Conservation (phyloP, 2,888 invertebrate genomes). For the Trimorus sp. region DNA sequence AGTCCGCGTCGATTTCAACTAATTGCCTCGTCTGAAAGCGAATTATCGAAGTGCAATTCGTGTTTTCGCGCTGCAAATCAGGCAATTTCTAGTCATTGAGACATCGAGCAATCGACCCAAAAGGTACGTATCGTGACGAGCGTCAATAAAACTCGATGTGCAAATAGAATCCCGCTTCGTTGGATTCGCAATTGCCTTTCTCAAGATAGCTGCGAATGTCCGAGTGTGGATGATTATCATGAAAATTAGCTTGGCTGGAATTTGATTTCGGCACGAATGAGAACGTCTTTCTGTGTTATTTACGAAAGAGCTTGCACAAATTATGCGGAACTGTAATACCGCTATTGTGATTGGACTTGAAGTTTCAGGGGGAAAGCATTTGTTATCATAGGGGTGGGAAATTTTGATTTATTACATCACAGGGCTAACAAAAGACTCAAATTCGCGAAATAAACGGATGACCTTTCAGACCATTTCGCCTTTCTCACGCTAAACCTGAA, state of each 20-base stretch:
- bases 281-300: conserved; percentile 55
- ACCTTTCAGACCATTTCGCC: too few relatives aligned
- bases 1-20: background rate
- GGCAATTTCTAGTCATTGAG: conserved; percentile 58
- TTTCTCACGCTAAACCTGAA: conserved; percentile 30
- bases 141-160: conserved; percentile 76
- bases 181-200: conserved; percentile 72
- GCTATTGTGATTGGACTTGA: conserved; percentile 33
- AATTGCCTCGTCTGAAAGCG: conserved; percentile 10
- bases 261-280: conserved; percentile 59
- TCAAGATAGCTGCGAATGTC: conserved; percentile 61
- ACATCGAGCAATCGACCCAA: conserved; percentile 63
- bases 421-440: too few relatives aligned
- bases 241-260: conserved; percentile 59
- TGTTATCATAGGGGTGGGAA: too few relatives aligned
- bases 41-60: conserved; percentile 28
- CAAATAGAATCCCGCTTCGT: conserved; percentile 76
- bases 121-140: conserved; percentile 75
- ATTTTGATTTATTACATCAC: too few relatives aligned
- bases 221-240: conserved; percentile 56
- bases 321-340: conserved; percentile 42
- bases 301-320: conserved; percentile 47
- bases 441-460: too few relatives aligned
- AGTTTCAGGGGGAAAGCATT: background rate
- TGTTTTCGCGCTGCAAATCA: conserved; percentile 35